These are phyloP conservation scores for Cactoblastis cactorum DNA, from an alignment of 2,888 invertebrate genomes.

Conservation along the genomic window DNA sequence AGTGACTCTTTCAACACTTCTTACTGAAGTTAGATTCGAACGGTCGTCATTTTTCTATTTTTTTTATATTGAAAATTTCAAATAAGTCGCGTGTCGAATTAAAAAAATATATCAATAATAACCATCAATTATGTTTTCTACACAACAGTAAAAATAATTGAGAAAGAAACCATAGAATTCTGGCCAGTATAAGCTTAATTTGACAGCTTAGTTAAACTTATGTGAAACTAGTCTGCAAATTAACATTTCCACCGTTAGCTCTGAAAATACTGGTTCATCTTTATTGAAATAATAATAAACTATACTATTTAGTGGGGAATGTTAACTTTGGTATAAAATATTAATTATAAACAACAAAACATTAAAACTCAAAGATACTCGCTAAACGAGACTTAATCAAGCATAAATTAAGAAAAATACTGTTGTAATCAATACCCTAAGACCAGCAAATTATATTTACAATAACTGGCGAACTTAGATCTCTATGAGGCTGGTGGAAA, in stretches of 20 bases:
- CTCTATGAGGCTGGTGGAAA: constrained; percentile 23
- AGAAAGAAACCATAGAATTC: not conserved
- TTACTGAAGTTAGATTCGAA: too few relatives aligned
- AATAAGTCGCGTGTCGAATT: too few relatives aligned
- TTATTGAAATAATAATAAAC: constrained; percentile 41
- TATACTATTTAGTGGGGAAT: constrained; percentile 82
- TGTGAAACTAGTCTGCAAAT: constrained; percentile 6
- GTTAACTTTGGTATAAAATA: constrained; percentile 86
- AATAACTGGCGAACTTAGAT: constrained; percentile 59
- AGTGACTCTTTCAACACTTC: too few relatives aligned
- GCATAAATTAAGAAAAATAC: constrained; percentile 77
- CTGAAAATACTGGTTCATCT: constrained; percentile 48
- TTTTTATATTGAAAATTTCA: too few relatives aligned
- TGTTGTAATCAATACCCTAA: constrained; percentile 70
- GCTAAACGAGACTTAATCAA: constrained; percentile 68
- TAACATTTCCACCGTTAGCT: constrained; percentile 7
- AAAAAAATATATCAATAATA: too few relatives aligned
- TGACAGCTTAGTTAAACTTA: constrained; percentile 5
- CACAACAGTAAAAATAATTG: too few relatives aligned
- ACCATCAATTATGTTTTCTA: too few relatives aligned
- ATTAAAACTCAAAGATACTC: constrained; percentile 71
- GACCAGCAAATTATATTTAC: constrained; percentile 68
- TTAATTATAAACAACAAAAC: constrained; percentile 78
- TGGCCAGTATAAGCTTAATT: constrained; percentile 15
- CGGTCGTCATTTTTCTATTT: too few relatives aligned